Evolutionary conservation across 35 echinoderm and acorn worm species (phyloP).

Genomic region (Heliocidaris tuberculata): DNA sequence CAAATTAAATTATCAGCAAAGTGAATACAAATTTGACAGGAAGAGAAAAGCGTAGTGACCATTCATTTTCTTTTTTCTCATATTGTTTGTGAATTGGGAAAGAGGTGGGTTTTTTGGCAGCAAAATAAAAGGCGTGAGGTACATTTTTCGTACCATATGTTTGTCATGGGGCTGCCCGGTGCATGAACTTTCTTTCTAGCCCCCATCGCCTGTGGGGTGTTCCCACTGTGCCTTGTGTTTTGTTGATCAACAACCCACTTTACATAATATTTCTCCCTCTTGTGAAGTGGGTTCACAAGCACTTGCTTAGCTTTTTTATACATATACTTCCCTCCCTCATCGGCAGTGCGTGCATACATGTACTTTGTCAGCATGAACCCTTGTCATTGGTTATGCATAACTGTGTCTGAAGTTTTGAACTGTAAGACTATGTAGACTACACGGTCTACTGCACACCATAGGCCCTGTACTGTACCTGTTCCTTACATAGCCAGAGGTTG

Average conservation of each 20-base stretch:
- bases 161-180: neutral
- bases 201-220: neutral
- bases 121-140: neutral
- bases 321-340: too few relatives aligned
- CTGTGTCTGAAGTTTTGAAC: too few relatives aligned
- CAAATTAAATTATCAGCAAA: neutral
- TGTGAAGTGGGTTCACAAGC: neutral
- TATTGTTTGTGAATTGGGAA: neutral
- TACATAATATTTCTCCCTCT: neutral
- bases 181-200: neutral
- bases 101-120: constrained; percentile 15
- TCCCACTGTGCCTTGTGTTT: neutral
- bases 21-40: neutral
- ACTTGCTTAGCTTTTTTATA: neutral
- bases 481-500: too few relatives aligned
- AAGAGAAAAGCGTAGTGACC: neutral
- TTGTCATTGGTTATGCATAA: too few relatives aligned
- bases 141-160: constrained; percentile 3
- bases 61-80: neutral
- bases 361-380: too few relatives aligned
- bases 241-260: neutral
- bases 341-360: too few relatives aligned
- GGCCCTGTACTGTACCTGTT: too few relatives aligned
- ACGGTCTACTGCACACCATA: too few relatives aligned
- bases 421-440: too few relatives aligned